Conservation (phyloP, 2,888 invertebrate species). For the Ceriagrion tenellum region DNA sequence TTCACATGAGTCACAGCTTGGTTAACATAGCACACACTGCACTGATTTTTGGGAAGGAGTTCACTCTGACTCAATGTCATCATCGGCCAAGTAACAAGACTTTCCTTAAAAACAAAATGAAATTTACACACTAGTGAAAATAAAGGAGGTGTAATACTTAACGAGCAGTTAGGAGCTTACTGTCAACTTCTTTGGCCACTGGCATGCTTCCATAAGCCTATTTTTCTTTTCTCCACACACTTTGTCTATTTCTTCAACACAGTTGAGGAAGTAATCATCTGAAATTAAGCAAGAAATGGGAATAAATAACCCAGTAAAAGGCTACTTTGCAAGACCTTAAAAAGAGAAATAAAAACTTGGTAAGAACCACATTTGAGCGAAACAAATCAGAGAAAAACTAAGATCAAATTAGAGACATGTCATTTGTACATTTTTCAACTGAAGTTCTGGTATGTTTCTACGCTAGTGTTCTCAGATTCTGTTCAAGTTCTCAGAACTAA, state of each 20-base stretch:
- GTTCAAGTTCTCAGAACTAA: too few species aligned
- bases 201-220: not conserved
- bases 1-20: not conserved
- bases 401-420: too few species aligned
- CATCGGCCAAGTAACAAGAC: slow-evolving; percentile 5
- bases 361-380: too few species aligned
- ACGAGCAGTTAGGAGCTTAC: not conserved
- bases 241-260: slow-evolving; percentile 19
- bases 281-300: not conserved
- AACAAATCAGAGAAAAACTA: too few species aligned
- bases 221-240: slow-evolving; percentile 42
- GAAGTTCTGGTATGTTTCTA: too few species aligned
- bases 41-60: not conserved
- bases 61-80: not conserved
- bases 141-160: not conserved
- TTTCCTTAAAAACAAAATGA: slow-evolving; percentile 22
- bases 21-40: not conserved
- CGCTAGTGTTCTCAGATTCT: too few species aligned
- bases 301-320: too few species aligned
- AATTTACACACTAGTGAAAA: not conserved
- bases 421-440: too few species aligned
- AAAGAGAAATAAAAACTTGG: too few species aligned
- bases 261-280: slow-evolving; percentile 23
- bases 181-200: not conserved
- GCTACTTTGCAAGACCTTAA: too few species aligned